Evolutionary conservation across 2,113 vertebrate species (phyloP), one percentile per base, ranked within the genome.

Genomic region (Mormoops blainvillei): DNA sequence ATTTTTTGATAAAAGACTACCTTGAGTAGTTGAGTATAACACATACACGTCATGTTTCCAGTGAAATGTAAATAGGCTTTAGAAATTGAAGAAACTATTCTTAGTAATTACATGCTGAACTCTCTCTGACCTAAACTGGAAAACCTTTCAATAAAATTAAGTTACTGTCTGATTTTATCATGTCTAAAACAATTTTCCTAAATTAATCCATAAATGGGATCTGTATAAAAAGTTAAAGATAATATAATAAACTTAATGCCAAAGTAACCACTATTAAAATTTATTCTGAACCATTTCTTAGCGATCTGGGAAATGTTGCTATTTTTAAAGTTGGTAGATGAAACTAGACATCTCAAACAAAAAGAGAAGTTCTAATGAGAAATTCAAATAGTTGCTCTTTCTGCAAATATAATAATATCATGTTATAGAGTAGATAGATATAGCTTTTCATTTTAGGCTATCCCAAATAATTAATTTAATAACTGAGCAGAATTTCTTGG

Each of bases 391-490:
- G 13, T 22, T 87, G 28, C 31, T 94, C 3, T 52, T 86, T 24
- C 26, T 76, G 2, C 24, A 87, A 84, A 84, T 61, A 52, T 24
- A 95, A 90, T 13, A 87, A 31, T 89, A 83, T 7, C 1, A 24
- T n/a, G 68, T 7, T 43, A 5, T 56, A 80, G 7, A 45, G 14
- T 15, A 73, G 71, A 58, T 13, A 80, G 45, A 68, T 9, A 68
- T 14, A 58, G 12, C 19, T 12, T 67, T 90, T 80, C 48, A 63
- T 12, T 87, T n/a, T 20, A 83, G 74, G 78, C 26, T 45, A 65
- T 56, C 58, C 74, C 80, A 95, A 82, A 70, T 95, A 76, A 92
- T 36, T 89, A 82, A 92, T 22, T 85, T 77, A 93, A 68, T 93
- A 76, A 81, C 38, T 20, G 4, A 20, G 43, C 26, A 91, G 63